Conservation (phyloP, 2,113 vertebrate species). For the Stegastes partitus region DNA sequence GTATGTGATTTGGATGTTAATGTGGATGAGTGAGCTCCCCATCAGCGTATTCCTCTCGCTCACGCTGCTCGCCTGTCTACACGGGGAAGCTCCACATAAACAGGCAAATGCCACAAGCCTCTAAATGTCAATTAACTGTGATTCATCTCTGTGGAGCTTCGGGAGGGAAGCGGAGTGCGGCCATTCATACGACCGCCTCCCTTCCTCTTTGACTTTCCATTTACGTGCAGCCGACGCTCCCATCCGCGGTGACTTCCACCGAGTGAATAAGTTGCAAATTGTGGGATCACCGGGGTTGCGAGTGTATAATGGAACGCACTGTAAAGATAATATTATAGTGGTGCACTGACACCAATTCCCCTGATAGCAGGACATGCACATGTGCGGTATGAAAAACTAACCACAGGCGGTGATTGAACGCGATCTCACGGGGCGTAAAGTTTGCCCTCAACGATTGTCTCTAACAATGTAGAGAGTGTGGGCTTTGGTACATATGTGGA, state of each 20-base stretch:
- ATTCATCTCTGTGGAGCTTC: conserved; percentile 65
- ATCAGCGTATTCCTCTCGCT: conserved; percentile 58
- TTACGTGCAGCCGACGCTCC: conserved; percentile 28
- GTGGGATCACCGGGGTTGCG: conserved; percentile 27
- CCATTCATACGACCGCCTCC: conserved; percentile 50
- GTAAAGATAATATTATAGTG: conserved; percentile 32
- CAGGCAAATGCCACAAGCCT: conserved; percentile 77
- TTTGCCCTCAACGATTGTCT: neutral
- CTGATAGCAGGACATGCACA: neutral
- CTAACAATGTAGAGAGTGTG: fast-evolving
- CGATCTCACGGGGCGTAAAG: conserved; percentile 12
- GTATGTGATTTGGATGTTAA: conserved; percentile 54
- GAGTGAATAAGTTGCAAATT: conserved; percentile 45
- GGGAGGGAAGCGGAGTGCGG: conserved; percentile 42
- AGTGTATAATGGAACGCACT: conserved; percentile 39
- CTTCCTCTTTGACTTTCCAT: conserved; percentile 47
- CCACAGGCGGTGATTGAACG: neutral
- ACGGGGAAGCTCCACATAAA: conserved; percentile 49
- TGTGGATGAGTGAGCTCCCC: conserved; percentile 47
- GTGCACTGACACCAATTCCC: conserved; percentile 51
- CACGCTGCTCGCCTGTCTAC: conserved; percentile 31
- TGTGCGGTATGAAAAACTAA: neutral
- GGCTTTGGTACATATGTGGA: neutral
- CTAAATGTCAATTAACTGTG: conserved; percentile 78
- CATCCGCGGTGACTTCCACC: neutral